Conservation (phyloP, 2,888 invertebrate species). For the Lomographa bimaculata region DNA sequence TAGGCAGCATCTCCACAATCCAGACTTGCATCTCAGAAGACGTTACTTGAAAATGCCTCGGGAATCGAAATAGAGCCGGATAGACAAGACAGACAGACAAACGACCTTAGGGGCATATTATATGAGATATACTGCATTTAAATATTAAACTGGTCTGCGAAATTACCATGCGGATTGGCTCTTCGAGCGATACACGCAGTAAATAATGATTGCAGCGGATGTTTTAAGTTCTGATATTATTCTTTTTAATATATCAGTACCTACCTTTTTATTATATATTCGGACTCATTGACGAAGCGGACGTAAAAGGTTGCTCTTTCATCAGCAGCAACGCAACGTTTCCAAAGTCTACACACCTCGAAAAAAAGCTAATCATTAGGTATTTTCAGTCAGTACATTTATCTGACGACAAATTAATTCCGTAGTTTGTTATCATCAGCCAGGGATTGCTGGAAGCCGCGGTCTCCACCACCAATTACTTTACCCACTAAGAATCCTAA, state of each 20-base stretch:
- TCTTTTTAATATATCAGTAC: too few relatives aligned
- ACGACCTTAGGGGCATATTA: slow-evolving; percentile 6
- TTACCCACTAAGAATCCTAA: slow-evolving; percentile 20
- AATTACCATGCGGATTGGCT: slow-evolving; percentile 12
- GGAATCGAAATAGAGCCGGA: neutral
- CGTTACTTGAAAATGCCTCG: slow-evolving; percentile 6
- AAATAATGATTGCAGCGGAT: too few relatives aligned
- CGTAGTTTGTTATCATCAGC: slow-evolving; percentile 4
- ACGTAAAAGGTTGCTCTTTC: too few relatives aligned
- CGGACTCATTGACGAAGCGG: too few relatives aligned
- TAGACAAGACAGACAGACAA: slow-evolving; percentile 10
- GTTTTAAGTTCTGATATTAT: too few relatives aligned
- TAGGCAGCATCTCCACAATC: too few relatives aligned
- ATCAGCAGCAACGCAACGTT: too few relatives aligned
- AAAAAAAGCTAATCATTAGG: too few relatives aligned
- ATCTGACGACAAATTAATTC: neutral
- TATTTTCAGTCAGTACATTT: too few relatives aligned
- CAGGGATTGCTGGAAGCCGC: slow-evolving; percentile 16
- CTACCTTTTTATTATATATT: too few relatives aligned
- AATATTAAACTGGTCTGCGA: slow-evolving; percentile 8
- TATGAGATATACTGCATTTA: slow-evolving; percentile 6
- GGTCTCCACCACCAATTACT: slow-evolving; percentile 10
- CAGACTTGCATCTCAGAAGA: too few relatives aligned
- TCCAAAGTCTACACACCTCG: too few relatives aligned
- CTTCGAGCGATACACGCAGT: neutral